phyloP scores from a whole-genome alignment of 2,113 vertebrate species.

The Choloepus hoffmanni region DNA sequence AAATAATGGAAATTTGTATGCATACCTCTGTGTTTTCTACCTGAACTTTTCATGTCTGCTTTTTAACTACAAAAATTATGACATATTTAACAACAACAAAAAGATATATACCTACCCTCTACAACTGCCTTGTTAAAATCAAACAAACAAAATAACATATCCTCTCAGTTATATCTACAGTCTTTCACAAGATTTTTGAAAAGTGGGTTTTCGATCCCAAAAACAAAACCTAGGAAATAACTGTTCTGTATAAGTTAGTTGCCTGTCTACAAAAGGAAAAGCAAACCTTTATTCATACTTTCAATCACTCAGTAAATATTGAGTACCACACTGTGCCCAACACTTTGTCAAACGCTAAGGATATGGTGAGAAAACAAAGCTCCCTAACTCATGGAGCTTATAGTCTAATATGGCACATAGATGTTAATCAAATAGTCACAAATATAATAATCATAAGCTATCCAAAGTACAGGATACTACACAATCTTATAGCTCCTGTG shows the following conservation, averaged over 20 bases:
- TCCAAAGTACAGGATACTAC: not conserved
- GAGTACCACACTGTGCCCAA: not conserved
- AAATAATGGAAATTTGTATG: not conserved
- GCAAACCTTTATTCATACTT: constrained; percentile 2
- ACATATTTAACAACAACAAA: not conserved
- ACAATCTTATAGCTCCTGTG: not conserved
- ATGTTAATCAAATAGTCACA: not conserved
- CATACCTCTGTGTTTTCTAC: not conserved
- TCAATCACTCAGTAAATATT: constrained; percentile 16
- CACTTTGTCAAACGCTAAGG: not conserved
- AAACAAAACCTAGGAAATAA: constrained; percentile 59
- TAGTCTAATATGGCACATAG: not conserved
- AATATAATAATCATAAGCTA: not conserved
- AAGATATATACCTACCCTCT: not conserved
- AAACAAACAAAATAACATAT: not conserved
- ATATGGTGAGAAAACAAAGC: not conserved
- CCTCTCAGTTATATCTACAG: not conserved
- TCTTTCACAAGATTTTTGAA: constrained; percentile 25
- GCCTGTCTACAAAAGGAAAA: constrained; percentile 6
- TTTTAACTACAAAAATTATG: not conserved
- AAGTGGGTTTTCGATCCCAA: not conserved
- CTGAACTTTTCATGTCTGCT: not conserved
- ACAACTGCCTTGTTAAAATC: not conserved
- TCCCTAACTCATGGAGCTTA: not conserved
- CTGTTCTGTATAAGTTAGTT: not conserved